phyloP scores from a whole-genome alignment of 2,888 invertebrate genomes.

The Acleris sparsana region DNA sequence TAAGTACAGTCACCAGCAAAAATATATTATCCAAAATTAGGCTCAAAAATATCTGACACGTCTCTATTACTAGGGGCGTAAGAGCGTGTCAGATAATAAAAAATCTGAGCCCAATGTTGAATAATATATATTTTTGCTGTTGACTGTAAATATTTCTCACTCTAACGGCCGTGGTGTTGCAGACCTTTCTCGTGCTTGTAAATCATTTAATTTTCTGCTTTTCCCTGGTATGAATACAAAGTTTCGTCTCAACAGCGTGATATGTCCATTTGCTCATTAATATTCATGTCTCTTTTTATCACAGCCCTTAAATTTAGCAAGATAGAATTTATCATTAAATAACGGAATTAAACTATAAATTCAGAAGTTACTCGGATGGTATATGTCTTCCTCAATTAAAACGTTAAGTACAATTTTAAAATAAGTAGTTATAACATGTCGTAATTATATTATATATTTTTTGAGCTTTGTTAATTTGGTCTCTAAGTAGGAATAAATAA shows the following conservation, averaged over 20 bases:
- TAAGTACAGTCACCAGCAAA: no score
- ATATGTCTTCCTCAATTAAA: constrained; percentile 41
- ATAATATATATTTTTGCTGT: no score
- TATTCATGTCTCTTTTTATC: constrained; percentile 71
- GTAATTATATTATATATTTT: constrained; percentile 41
- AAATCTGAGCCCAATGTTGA: no score
- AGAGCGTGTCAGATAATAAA: no score
- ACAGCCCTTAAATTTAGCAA: constrained; percentile 74
- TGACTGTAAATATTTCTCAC: no score
- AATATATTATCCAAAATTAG: no score
- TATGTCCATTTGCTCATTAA: constrained; percentile 65
- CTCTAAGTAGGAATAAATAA: constrained; percentile 25
- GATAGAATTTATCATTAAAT: constrained; percentile 61
- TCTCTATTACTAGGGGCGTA: no score
- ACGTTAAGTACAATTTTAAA: constrained; percentile 60
- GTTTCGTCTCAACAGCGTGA: constrained; percentile 52
- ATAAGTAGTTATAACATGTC: constrained; percentile 34
- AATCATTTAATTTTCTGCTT: neutral
- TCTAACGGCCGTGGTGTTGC: no score
- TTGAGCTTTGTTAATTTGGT: constrained; percentile 48
- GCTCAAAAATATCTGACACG: no score
- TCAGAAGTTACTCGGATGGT: constrained; percentile 54
- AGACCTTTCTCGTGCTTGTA: neutral
- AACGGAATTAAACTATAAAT: constrained; percentile 69
- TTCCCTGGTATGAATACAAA: neutral